A percentile compares a stretch with the other conserved stretches of the same genome.
Conservation (phyloP, 2,113 vertebrate genomes). For the Cochlearius cochlearius region DNA sequence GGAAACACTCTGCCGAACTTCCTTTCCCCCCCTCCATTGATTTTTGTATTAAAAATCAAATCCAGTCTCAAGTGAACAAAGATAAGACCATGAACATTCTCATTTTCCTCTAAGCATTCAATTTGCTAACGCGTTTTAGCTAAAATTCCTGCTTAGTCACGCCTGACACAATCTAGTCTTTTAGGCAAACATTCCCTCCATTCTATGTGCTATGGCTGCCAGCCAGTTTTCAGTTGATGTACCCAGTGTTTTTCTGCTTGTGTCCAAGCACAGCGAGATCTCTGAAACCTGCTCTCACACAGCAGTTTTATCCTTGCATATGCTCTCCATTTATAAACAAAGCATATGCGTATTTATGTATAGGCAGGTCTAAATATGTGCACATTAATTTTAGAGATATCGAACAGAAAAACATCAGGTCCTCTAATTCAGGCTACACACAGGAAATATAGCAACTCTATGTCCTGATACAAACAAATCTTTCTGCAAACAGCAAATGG, state of each 20-base stretch:
- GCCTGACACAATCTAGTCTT: constrained; percentile 43
- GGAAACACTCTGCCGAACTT: neutral
- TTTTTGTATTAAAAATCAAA: neutral
- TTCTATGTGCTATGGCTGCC: neutral
- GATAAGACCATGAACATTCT: neutral
- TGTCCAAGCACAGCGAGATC: neutral
- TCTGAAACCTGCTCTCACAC: neutral
- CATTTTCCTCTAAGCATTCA: constrained; percentile 8
- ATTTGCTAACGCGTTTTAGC: neutral
- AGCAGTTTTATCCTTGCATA: neutral
- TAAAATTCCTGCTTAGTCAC: constrained; percentile 58
- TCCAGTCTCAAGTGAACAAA: neutral
- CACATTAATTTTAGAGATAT: neutral
- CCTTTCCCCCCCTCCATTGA: neutral
- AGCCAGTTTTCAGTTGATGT: constrained; percentile 7
- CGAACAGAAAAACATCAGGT: neutral
- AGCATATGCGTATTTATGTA: neutral
- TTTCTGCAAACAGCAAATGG: neutral
- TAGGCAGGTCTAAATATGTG: neutral
- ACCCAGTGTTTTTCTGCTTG: neutral
- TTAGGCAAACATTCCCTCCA: neutral
- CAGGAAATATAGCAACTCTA: neutral
- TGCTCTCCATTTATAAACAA: neutral
- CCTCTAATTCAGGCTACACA: neutral
- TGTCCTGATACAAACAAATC: neutral